These are phyloP conservation scores for Ctenicera cuprea DNA, from an alignment of 2,888 invertebrate genomes.

Conservation along the genomic window DNA sequence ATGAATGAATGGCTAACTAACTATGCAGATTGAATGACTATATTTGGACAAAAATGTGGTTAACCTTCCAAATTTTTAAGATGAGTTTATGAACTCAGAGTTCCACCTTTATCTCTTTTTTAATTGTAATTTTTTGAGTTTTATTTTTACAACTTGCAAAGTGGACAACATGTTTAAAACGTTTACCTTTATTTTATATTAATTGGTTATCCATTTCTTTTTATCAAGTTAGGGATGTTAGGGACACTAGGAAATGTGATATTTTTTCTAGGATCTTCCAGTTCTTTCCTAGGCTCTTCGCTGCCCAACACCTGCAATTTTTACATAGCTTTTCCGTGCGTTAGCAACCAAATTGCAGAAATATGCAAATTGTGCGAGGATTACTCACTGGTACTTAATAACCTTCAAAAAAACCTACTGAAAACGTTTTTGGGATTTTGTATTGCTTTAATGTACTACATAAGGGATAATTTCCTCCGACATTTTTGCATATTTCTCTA, in stretches of 20 bases:
- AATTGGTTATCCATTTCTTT: conserved; percentile 41
- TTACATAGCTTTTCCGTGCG: not conserved
- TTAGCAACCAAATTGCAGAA: conserved; percentile 23
- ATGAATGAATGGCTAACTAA: not conserved
- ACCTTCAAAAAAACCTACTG: not conserved
- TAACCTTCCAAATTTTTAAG: too few species aligned
- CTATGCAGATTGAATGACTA: too few species aligned
- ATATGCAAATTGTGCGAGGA: conserved; percentile 22
- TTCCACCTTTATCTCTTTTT: too few species aligned
- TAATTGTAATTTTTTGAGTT: too few species aligned
- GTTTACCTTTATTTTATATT: too few species aligned
- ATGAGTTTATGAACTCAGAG: too few species aligned
- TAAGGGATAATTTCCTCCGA: not conserved
- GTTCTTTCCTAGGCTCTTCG: conserved; percentile 7
- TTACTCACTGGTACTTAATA: not conserved
- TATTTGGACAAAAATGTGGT: conserved; percentile 1
- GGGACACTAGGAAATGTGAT: conserved; percentile 40
- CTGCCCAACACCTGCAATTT: not conserved
- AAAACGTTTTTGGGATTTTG: conserved; percentile 8
- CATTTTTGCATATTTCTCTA: conserved; percentile 8
- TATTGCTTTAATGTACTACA: too few species aligned
- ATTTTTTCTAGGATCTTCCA: conserved; percentile 42
- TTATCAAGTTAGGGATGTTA: conserved; percentile 48
- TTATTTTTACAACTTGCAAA: too few species aligned
- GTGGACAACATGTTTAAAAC: too few species aligned